Base-by-base conservation (phyloP, 1,140 invertebrate species). In the Chionoecetes opilio region DNA sequence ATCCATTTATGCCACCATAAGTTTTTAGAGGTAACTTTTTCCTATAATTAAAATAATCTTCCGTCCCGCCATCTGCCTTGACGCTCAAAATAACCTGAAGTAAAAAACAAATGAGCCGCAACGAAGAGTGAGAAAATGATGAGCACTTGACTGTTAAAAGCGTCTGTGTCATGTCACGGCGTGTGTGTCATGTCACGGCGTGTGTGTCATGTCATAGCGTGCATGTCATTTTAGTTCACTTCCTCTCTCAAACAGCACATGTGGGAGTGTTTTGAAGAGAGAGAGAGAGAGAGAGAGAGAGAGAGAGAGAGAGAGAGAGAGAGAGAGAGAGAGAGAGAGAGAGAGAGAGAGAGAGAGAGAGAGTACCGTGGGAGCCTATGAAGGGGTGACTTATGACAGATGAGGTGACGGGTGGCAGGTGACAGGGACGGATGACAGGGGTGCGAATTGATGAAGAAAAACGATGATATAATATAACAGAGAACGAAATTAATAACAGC, bases 261-360 rank as follows among this genome's bases (percentile, higher is more conserved):
- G n/a, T 75, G 63, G 63, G 21, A 75, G 63, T n/a, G 26, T 75
- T 75, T 75, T 75, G 8, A 26, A 75, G 46, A 53, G 46, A 53
- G 46, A 53, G 46, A 53, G 63, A 75, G 63, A 75, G 63, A 75
- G 63, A 75, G 63, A 75, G 63, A 75, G 63, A 75, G 63, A 75
- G 63, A 75, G 63, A 75, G 63, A 75, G 63, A 75, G 63, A 75
- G 63, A 75, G 63, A 75, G 53, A 63, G 53, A 75, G 63, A n/a
- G 63, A 75, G 63, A n/a, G 63, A n/a, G 63, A n/a, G 63, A n/a
- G 63, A n/a, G 63, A n/a, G 63, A n/a, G 63, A n/a, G 63, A n/a
- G 63, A n/a, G 63, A n/a, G 63, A n/a, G 46, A n/a, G 63, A n/a
- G 63, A n/a, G 63, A n/a, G 63, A n/a, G 63, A n/a, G 21, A 6